Evolutionary conservation across 2,113 vertebrate genomes (phyloP).

Genomic region (Megaptera novaeangliae): DNA sequence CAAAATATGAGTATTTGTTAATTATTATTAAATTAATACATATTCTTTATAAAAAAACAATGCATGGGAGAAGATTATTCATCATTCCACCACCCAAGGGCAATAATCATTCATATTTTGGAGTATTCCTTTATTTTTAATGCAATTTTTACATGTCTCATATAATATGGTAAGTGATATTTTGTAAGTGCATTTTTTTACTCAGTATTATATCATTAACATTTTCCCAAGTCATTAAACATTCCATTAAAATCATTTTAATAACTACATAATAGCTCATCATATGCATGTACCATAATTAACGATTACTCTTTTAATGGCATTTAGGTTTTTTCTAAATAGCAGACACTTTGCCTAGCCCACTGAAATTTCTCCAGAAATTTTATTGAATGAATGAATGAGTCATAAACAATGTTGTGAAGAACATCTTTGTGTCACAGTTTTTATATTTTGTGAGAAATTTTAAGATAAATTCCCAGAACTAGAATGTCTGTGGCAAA

Average conservation of each 20-base stretch:
- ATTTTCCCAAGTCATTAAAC: conserved; percentile 63
- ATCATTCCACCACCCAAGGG: not conserved
- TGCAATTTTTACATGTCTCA: conserved; percentile 45
- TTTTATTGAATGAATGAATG: conserved; percentile 11
- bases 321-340: conserved; percentile 31
- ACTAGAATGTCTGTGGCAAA: not conserved
- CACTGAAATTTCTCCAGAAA: not conserved
- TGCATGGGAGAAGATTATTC: not conserved
- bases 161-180: conserved; percentile 65
- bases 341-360: not conserved
- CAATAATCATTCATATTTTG: conserved; percentile 52
- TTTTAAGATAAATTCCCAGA: not conserved
- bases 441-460: conserved; percentile 8
- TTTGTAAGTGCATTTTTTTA: conserved; percentile 58
- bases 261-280: conserved; percentile 58
- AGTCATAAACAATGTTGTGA: conserved; percentile 15
- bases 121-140: conserved; percentile 51
- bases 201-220: conserved; percentile 65
- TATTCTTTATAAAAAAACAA: not conserved
- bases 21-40: conserved; percentile 30
- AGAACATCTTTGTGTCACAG: not conserved
- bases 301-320: conserved; percentile 40
- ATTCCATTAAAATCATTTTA: conserved; percentile 67
- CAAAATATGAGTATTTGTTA: not conserved
- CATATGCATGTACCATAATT: conserved; percentile 56